These are phyloP conservation scores for Leucophora obtusa DNA, from an alignment of 2,888 invertebrate species.

Conservation along the genomic window DNA sequence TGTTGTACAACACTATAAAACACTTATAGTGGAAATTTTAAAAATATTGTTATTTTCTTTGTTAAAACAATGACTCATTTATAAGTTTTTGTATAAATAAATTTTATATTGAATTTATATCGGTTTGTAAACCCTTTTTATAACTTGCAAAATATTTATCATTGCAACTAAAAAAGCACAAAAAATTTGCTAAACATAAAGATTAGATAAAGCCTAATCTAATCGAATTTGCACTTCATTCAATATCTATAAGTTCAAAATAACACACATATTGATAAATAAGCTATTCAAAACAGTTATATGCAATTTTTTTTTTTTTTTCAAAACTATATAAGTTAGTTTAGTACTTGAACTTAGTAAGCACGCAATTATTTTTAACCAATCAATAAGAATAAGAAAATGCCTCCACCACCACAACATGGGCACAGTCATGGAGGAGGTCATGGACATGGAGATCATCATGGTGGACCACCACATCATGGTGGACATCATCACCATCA, in stretches of 20 bases:
- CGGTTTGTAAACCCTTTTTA: too few relatives aligned
- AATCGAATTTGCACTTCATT: neutral
- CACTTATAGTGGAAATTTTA: neutral
- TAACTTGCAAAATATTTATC: too few relatives aligned
- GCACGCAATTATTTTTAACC: neutral
- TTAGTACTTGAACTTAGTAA: neutral
- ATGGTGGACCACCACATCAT: constrained; percentile 62
- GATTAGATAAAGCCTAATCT: neutral
- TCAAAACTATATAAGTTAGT: constrained; percentile 24
- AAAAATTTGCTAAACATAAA: neutral
- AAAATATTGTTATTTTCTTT: too few relatives aligned
- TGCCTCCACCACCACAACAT: constrained; percentile 66
- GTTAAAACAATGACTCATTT: too few relatives aligned
- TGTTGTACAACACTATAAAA: neutral
- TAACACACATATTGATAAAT: neutral
- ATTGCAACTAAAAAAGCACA: neutral
- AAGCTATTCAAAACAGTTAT: neutral
- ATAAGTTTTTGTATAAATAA: too few relatives aligned
- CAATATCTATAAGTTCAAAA: neutral
- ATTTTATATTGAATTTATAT: too few relatives aligned
- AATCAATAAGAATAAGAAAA: neutral
- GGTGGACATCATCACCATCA: constrained; percentile 64
- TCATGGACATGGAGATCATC: constrained; percentile 48
- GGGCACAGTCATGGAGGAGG: neutral
- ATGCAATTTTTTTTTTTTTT: neutral